Evolutionary conservation across 2,888 invertebrate genomes (phyloP), one percentile per base, ranked within the genome.

Genomic region (Labia minor): DNA sequence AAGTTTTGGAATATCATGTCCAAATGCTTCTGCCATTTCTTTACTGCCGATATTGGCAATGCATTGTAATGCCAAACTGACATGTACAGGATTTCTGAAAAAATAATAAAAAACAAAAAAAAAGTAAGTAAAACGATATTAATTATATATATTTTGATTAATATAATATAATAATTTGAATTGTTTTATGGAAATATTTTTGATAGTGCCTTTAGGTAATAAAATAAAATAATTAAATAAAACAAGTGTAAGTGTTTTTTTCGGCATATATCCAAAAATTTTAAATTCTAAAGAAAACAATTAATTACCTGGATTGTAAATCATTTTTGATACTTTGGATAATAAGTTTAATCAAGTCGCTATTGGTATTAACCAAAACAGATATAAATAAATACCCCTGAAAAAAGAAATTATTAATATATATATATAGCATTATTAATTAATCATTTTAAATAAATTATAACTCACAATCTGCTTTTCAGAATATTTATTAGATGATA

Each of bases 21-120:
- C 93, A 80, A 99, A 97, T 63, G 96, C 96, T 78, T 99, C 98
- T n/a, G 97, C 98, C 99, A 99, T 99, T 78, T 99, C 99, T 75
- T 93, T 90, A 77, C 95, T 96, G 68, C 99, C 99, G 78, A 99
- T 98, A 79, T 99, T 99, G 66, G 99, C 98, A 76, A 99, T 98
- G 80, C 99, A 99, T 80, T 99, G 98, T 72, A 99, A 83, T 64
- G 99, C 98, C 76, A 99, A 84, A 79, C 97, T 98, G 66, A 99
- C 96, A 78, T 98, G 97, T 75, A 98, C 93, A 61, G 99, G 98
- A 81, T 99, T 99, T 73, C 84, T 79, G 69, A 49, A 61, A 49
- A 64, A 63, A 49, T 61, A 63, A 4, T 61, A n/a, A 11, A 10
- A 49, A 49, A 8, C 2, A 49, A 10, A 49, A 49, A 10, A 26